A percentile compares a stretch with the other conserved stretches of the same genome.
phyloP scores from a whole-genome alignment of 2,888 invertebrate species.

The Leuctra nigra region DNA sequence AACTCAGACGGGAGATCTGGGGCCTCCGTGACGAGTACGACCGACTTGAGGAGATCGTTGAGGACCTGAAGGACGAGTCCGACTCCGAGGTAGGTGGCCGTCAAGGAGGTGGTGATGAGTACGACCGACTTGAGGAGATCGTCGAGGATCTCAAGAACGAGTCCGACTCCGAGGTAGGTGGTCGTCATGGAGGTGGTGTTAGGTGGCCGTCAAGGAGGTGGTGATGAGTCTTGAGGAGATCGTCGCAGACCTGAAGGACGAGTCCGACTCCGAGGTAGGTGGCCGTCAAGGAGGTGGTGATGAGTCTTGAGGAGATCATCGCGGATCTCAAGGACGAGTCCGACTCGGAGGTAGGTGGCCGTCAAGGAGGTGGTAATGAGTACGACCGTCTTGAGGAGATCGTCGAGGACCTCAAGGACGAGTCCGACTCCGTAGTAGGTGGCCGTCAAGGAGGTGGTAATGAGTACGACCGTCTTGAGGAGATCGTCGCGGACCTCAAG shows the following conservation, averaged over 20 bases:
- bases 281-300: too few species aligned
- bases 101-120: too few species aligned
- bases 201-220: too few species aligned
- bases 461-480: constrained; percentile 81
- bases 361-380: too few species aligned
- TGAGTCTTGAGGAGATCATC: constrained; percentile 60
- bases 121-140: constrained; percentile 70
- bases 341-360: constrained; percentile 39
- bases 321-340: constrained; percentile 31
- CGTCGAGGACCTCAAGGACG: constrained; percentile 32
- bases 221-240: constrained; percentile 68
- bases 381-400: constrained; percentile 75
- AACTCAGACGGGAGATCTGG: constrained; percentile 79
- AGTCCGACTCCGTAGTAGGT: constrained; percentile 37
- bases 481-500: constrained; percentile 36
- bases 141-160: constrained; percentile 32
- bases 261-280: constrained; percentile 37
- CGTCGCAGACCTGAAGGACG: constrained; percentile 32
- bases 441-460: too few species aligned
- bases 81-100: constrained; percentile 39
- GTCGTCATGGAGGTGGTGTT: too few species aligned
- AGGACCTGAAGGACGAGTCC: constrained; percentile 30
- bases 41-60: constrained; percentile 58
- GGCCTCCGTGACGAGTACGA: constrained; percentile 84
- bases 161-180: constrained; percentile 38